Base-by-base conservation (phyloP, 2,888 invertebrate species). In the Torymus aiolomorphi region DNA sequence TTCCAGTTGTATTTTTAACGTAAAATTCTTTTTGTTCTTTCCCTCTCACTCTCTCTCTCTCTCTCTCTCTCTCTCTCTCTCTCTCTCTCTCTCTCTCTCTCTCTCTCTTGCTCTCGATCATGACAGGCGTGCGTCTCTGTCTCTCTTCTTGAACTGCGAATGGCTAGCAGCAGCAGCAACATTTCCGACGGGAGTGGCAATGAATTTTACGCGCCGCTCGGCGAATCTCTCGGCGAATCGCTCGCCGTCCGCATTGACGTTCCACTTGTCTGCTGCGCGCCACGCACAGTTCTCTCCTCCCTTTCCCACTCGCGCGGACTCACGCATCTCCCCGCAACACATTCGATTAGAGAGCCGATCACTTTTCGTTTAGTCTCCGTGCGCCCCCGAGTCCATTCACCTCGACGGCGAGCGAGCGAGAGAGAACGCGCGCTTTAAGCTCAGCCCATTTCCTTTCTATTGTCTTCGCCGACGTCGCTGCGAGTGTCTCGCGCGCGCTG, bases 381-480 rank as follows among this genome's bases (percentile, higher is more conserved):
- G 42, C 42, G 42, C 8, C 42, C 8, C 42, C 42, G 8, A 42
- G 49, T 63, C 72, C 67, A 52, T 18, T 66, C 51, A 14, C 49
- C 52, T 62, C 72, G 13, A 62, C 42, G 4, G 42, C 42, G 42
- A 42, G 31, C 3, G 2, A 31, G 42, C 42, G 8, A 42, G 5
- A 42, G 42, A 5, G 8, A 42, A 8, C 42, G 54, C 42, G 20
- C 31, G 20, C 59, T 61, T 61, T 67, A 67, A 59, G 31, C 51
- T 52, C 67, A 52, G 59, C 10, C 75, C 75, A 75, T 75, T 75
- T 67, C 24, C 61, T 75, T 67, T 75, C 51, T 31, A 75, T 75
- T 67, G 67, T 59, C 61, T 75, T 52, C 57, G 24, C 59, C 59
- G n/a, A 5, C 31, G 56, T 42, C 14, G 49, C 59, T 16, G 24